These are phyloP conservation scores for Boleophthalmus pectinirostris DNA, from an alignment of 2,113 vertebrate species.

Conservation along the genomic window DNA sequence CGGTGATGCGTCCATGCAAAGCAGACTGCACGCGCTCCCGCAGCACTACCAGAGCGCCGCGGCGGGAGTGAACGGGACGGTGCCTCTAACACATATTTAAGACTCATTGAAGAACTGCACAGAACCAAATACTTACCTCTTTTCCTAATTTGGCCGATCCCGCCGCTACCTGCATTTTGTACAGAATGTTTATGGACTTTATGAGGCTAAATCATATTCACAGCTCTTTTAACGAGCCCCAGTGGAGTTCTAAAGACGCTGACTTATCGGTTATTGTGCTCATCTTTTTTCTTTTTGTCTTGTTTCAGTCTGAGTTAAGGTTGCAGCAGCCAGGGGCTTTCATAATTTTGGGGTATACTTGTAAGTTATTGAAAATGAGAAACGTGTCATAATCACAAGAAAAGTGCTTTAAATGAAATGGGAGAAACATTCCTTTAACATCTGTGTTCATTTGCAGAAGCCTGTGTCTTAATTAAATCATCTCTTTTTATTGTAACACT, in stretches of 20 bases:
- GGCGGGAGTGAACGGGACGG: constrained; percentile 93
- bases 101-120: constrained; percentile 72
- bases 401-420: constrained; percentile 81
- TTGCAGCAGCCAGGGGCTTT: constrained; percentile 70
- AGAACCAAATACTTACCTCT: constrained; percentile 86
- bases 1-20: constrained; percentile 89
- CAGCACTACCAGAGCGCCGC: constrained; percentile 95
- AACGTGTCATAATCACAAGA: constrained; percentile 74
- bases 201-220: constrained; percentile 79
- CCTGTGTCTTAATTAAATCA: constrained; percentile 72
- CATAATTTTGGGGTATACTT: constrained; percentile 37
- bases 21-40: constrained; percentile 92
- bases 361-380: constrained; percentile 75
- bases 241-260: constrained; percentile 74
- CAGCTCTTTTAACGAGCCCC: constrained; percentile 69
- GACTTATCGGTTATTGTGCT: constrained; percentile 80
- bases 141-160: constrained; percentile 76
- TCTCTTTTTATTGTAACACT: constrained; percentile 85
- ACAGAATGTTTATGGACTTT: constrained; percentile 88
- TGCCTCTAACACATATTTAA: constrained; percentile 97
- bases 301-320: constrained; percentile 64
- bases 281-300: constrained; percentile 53
- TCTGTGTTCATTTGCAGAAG: constrained; percentile 81
- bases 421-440: constrained; percentile 75
- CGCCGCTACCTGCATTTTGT: constrained; percentile 83